These are phyloP conservation scores for Rhopalosiphum padi DNA, from an alignment of 1,140 invertebrate genomes.

Conservation along the genomic window DNA sequence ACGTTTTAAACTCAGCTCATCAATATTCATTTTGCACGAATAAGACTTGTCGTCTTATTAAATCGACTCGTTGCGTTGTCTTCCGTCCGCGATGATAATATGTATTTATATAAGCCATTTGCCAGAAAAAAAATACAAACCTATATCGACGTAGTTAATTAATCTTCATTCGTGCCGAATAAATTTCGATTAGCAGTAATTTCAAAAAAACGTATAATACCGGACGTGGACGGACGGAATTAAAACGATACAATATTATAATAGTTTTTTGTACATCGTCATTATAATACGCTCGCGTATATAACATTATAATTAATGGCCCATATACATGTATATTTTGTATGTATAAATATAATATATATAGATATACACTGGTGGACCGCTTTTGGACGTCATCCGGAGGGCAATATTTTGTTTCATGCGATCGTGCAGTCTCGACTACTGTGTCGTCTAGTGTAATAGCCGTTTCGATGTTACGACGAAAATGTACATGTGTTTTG, in stretches of 20 bases:
- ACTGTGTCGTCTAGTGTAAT: neutral
- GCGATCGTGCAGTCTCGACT: neutral
- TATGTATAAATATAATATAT: no score
- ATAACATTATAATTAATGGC: neutral
- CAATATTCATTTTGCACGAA: conserved; percentile 35
- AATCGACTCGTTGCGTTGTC: neutral
- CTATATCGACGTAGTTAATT: conserved; percentile 12
- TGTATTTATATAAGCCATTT: neutral
- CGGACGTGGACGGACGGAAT: neutral
- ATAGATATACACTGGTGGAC: neutral
- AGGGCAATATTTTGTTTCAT: neutral
- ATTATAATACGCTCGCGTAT: neutral
- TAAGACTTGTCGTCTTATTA: conserved; percentile 12
- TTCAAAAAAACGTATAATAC: neutral
- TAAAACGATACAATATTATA: neutral
- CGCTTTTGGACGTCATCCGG: neutral
- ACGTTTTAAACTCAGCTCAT: conserved; percentile 1
- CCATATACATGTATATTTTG: neutral
- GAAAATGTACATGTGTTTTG: neutral
- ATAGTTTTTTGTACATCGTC: neutral
- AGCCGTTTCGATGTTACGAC: neutral
- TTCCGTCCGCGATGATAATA: neutral
- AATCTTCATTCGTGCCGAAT: conserved; percentile 24
- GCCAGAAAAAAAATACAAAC: neutral
- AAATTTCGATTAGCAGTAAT: neutral